Evolutionary conservation across 2,113 vertebrate species (phyloP), one percentile per base, ranked within the genome.

Genomic region (Cyanoliseus patagonus): DNA sequence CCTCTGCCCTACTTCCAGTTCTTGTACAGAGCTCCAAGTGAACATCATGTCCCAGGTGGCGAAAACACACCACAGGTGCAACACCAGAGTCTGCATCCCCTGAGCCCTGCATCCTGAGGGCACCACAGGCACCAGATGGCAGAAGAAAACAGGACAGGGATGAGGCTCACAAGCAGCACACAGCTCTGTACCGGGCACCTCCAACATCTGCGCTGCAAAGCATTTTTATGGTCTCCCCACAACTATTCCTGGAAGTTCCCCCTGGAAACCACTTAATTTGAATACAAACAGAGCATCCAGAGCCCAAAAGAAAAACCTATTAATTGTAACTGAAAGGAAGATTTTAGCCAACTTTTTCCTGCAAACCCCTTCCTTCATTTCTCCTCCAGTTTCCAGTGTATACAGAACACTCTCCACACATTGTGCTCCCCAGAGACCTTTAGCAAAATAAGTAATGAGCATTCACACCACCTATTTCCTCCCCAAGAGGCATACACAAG

Each of bases 231-330:
- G 4, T 39, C 81, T 91, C 51, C 52, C 37, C 59, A 74, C 28
- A 41, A 86, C 88, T 92, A 96, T 92, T 95, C 88, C 94, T 95
- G 91, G 86, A 97, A 94, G 66, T 80, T 19, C 61, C 49, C 64
- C 51, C 61, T 37, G 68, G 70, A 91, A 96, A 62, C 49, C 28
- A 13, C 62, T 85, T 69, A 1, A 93, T 95, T 87, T 92, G 62
- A 94, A 91, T 88, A 95, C 92, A 96, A 96, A 95, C 67, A 57
- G 55, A 69, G 67, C 52, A 94, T 68, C 88, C 86, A 89, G 69
- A 85, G 84, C 31, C 73, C 57, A 31, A 76, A 69, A 92, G 86
- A 94, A 53, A 95, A 94, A 69, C 27, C 73, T 75, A 92, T 90
- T 93, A 88, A 95, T 94, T 61, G 27, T 52, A 86, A 63, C 27